Evolutionary conservation across 2,113 vertebrate species (phyloP).

Genomic region (Orcinus orca): DNA sequence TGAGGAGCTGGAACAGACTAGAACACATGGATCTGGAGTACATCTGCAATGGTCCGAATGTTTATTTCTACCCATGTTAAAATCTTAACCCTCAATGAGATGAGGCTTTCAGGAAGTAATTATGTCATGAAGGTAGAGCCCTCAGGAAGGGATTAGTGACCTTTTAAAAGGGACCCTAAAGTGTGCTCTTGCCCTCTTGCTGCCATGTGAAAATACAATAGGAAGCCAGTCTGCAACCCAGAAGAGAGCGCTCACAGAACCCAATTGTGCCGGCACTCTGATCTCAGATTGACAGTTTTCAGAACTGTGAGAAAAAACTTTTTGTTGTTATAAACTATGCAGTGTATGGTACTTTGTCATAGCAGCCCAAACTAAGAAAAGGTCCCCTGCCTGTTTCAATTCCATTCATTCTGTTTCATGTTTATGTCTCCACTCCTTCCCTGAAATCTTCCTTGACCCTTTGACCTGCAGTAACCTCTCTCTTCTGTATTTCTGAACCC

Average conservation of each 20-base stretch:
- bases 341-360: neutral
- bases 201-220: accelerated
- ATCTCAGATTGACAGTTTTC: neutral
- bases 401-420: neutral
- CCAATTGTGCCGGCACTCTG: neutral
- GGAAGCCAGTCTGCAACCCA: neutral
- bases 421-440: neutral
- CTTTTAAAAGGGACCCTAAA: neutral
- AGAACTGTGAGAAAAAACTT: neutral
- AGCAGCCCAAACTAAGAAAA: neutral
- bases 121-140: neutral
- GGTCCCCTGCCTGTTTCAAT: neutral
- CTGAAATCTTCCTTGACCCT: neutral
- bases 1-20: neutral
- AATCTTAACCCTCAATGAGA: neutral
- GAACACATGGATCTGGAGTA: neutral
- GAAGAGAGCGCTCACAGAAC: neutral
- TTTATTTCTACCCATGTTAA: neutral
- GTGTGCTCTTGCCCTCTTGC: neutral
- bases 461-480: neutral
- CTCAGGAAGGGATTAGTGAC: neutral
- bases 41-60: neutral
- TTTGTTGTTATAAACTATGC: neutral
- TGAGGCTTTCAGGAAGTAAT: neutral
- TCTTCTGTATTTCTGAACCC: neutral